Percentiles rank a stretch among this genome's conserved stretches.
Evolutionary conservation across 2,113 vertebrate genomes (phyloP).

Genomic region (Chloropsis hardwickii): DNA sequence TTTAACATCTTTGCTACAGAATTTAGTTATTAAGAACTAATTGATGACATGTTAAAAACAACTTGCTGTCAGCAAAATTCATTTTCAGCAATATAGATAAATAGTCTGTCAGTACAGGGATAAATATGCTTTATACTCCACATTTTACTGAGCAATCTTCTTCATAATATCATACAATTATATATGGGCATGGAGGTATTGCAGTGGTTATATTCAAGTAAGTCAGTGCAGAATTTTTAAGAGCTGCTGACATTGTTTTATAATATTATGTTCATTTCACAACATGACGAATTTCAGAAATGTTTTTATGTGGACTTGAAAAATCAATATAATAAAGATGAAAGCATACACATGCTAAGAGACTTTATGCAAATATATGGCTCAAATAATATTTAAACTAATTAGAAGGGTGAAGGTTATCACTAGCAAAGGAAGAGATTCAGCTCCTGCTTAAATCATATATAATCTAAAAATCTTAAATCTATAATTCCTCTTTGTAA

Average conservation of each 20-base stretch:
- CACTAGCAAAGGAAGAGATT: background rate
- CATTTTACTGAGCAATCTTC: background rate
- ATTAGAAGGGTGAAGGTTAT: background rate
- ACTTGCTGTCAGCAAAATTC: background rate
- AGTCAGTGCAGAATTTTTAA: background rate
- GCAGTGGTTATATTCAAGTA: background rate
- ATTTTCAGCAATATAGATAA: background rate
- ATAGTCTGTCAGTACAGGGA: background rate
- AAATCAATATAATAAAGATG: slow-evolving; percentile 24
- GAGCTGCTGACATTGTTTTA: background rate
- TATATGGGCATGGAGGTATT: background rate
- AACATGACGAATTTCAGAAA: background rate
- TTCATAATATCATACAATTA: background rate
- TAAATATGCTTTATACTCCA: background rate
- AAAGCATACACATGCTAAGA: background rate
- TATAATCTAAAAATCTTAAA: too few species aligned
- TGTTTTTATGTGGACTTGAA: background rate
- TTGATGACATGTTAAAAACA: background rate
- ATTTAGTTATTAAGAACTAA: background rate
- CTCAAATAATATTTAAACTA: background rate
- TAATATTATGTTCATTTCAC: background rate
- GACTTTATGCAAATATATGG: background rate
- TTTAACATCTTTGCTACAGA: background rate
- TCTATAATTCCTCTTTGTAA: background rate
- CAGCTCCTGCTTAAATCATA: background rate